phyloP scores from a whole-genome alignment of 2,797 vertebrate genomes.

The Paratrypauchen microcephalus region DNA sequence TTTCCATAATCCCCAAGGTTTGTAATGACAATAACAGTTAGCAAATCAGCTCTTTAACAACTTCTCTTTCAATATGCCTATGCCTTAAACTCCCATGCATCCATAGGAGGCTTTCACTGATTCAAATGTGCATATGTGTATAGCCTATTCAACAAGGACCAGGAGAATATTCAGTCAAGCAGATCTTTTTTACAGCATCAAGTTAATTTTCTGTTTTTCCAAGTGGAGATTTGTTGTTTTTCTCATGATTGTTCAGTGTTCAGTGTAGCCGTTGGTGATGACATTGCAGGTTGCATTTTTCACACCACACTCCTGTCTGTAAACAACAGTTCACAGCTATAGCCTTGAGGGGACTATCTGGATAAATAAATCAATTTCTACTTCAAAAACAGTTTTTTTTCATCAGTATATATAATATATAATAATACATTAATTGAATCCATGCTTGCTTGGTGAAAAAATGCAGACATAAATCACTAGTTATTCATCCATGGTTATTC shows the following conservation, averaged over 20 bases:
- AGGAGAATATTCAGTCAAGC: too few relatives aligned
- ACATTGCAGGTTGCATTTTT: slow-evolving; percentile 1
- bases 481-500: background rate
- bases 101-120: too few relatives aligned
- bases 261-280: too few relatives aligned
- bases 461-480: background rate
- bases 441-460: background rate
- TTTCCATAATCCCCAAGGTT: too few relatives aligned
- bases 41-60: too few relatives aligned
- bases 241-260: background rate
- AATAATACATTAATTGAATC: background rate
- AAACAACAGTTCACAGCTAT: background rate
- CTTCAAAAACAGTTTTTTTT: background rate
- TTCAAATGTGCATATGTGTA: too few relatives aligned
- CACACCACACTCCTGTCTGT: background rate
- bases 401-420: background rate
- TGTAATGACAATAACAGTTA: too few relatives aligned
- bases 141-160: too few relatives aligned
- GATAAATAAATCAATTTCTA: background rate
- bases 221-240: background rate
- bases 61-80: too few relatives aligned
- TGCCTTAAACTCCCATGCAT: too few relatives aligned
- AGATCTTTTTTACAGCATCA: too few relatives aligned
- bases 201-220: too few relatives aligned
- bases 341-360: background rate